These are phyloP conservation scores for Paedocypris micromegethes DNA, from an alignment of 2,797 vertebrate species.

Conservation along the genomic window DNA sequence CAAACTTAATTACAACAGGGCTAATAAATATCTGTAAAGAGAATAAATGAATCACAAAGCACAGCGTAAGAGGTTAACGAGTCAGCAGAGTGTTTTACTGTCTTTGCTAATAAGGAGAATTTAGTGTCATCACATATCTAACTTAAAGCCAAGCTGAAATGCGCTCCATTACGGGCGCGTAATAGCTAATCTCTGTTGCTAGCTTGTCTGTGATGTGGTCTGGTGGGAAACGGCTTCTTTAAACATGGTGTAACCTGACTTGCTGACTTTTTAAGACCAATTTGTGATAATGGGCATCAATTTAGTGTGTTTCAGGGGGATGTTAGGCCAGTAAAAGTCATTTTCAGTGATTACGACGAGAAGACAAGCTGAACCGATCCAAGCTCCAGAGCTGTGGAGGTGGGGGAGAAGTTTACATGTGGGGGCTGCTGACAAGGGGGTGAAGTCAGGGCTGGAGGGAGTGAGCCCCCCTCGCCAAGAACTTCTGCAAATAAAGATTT, in stretches of 20 bases:
- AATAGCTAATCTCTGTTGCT: neutral
- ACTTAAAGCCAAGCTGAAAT: constrained; percentile 9
- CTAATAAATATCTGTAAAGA: constrained; percentile 52
- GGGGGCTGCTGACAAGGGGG: constrained; percentile 54
- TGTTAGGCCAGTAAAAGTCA: constrained; percentile 53
- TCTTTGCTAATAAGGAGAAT: constrained; percentile 14
- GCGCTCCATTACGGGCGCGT: constrained; percentile 1
- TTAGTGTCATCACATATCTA: constrained; percentile 10
- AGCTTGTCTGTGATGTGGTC: constrained; percentile 12
- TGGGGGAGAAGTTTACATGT: constrained; percentile 62
- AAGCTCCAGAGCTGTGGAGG: constrained; percentile 33
- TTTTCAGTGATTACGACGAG: constrained; percentile 44
- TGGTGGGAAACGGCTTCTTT: constrained; percentile 2
- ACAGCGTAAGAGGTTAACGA: constrained; percentile 35
- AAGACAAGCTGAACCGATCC: constrained; percentile 41
- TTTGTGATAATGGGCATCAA: constrained; percentile 45
- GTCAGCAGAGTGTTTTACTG: constrained; percentile 22
- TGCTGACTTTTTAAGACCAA: constrained; percentile 49
- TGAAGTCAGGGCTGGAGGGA: constrained; percentile 61
- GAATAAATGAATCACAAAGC: constrained; percentile 48
- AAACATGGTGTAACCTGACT: constrained; percentile 19
- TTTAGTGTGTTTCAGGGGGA: constrained; percentile 46
- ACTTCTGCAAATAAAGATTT: constrained; percentile 63
- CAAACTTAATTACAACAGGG: constrained; percentile 61
- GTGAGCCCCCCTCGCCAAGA: constrained; percentile 47